Evolutionary conservation across 2,888 invertebrate genomes (phyloP).

Genomic region (Entomobrya proxima): DNA sequence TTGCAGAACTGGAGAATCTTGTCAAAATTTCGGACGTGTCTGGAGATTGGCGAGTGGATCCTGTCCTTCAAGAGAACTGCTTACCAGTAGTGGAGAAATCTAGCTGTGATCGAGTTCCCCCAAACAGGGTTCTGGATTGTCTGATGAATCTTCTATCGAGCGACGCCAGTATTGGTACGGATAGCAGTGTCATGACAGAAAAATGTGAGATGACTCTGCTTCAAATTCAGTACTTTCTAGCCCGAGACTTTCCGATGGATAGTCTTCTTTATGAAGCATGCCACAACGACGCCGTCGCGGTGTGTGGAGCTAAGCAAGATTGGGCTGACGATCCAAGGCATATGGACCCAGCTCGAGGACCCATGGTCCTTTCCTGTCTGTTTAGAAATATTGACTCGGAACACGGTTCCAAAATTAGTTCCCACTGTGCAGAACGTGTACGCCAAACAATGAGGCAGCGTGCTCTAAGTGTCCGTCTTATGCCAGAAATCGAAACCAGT

Average conservation of each 20-base stretch:
- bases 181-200: slow-evolving; percentile 83
- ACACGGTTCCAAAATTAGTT: slow-evolving; percentile 55
- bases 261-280: slow-evolving; percentile 92
- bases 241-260: slow-evolving; percentile 95
- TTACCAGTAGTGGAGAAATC: slow-evolving; percentile 85
- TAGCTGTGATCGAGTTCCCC: slow-evolving; percentile 67
- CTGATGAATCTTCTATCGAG: slow-evolving; percentile 94
- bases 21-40: slow-evolving; percentile 94
- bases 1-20: slow-evolving; percentile 87
- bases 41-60: slow-evolving; percentile 97
- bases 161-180: slow-evolving; percentile 78
- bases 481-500: slow-evolving; percentile 94
- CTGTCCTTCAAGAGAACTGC: slow-evolving; percentile 90
- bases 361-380: slow-evolving; percentile 92
- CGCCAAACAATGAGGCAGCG: slow-evolving; percentile 92
- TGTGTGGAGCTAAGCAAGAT: slow-evolving; percentile 87
- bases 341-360: slow-evolving; percentile 87
- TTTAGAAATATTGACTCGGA: slow-evolving; percentile 82
- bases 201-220: slow-evolving; percentile 94
- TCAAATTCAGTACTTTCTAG: slow-evolving; percentile 98
- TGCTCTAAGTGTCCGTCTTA: slow-evolving; percentile 92
- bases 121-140: slow-evolving; percentile 87
- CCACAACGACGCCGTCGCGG: slow-evolving; percentile 88
- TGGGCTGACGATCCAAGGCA: slow-evolving; percentile 84
- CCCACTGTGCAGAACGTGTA: slow-evolving; percentile 84